Conservation (phyloP, 1,140 invertebrate species). For the Steinernema khuongi region DNA sequence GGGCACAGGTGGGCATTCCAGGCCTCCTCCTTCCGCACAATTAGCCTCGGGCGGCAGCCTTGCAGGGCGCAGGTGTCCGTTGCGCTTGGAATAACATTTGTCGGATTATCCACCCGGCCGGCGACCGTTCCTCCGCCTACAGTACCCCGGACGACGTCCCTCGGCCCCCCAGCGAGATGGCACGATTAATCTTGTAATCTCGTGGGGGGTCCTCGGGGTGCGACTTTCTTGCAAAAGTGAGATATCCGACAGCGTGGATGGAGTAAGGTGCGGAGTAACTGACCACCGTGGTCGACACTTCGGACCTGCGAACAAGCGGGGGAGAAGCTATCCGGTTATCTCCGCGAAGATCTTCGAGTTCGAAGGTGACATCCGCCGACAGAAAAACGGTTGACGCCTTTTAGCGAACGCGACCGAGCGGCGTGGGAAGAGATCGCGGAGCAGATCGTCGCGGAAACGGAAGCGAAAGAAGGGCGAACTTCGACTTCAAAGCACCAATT, state of each 20-base stretch:
- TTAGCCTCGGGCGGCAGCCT: conserved; percentile 6
- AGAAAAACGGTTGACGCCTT: conserved; percentile 5
- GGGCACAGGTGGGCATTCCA: neutral
- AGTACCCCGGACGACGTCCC: neutral
- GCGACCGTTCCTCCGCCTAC: neutral
- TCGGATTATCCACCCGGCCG: neutral
- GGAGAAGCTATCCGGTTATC: neutral
- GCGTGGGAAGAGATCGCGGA: neutral
- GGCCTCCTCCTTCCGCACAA: neutral
- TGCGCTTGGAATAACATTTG: conserved; percentile 2
- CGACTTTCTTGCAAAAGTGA: neutral
- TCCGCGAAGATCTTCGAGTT: neutral
- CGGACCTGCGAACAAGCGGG: neutral
- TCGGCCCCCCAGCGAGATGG: neutral
- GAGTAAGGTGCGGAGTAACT: neutral
- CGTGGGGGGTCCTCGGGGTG: neutral
- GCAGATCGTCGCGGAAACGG: neutral
- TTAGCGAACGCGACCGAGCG: conserved; percentile 12
- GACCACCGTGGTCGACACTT: neutral
- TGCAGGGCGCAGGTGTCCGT: conserved; percentile 3
- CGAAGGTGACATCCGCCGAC: neutral
- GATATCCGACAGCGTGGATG: neutral
- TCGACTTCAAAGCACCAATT: neutral
- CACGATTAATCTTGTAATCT: conserved; percentile 1
- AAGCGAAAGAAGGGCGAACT: neutral